Base-by-base conservation (phyloP, 2,797 vertebrate genomes). In the Urophycis tenuis region DNA sequence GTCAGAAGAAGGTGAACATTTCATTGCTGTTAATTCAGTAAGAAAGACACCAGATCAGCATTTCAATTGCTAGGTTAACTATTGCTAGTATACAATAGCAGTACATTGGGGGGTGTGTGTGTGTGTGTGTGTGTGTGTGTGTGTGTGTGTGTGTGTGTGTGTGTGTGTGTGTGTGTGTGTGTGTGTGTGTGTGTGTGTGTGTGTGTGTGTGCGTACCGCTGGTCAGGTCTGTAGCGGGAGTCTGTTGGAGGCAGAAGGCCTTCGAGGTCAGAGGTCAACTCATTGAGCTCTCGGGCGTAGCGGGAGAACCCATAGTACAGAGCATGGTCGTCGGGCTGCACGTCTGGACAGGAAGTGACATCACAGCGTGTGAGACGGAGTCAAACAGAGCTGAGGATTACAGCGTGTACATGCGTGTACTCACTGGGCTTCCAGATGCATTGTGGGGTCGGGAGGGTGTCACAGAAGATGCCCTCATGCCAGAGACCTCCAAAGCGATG, bases 361-460 rank as follows among this genome's bases (percentile, higher is more conserved):
- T 53, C 10, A 74, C 15, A 14, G 53, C 53, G 9, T 10, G 53
- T 64, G 11, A 29, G n/a, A 12, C 9, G 7, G 3, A 25, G n/a
- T 64, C n/a, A n/a, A 29, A 29, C n/a, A 10, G n/a, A 64, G 53
- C n/a, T 1, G 53, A 64, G 53, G 49, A n/a, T n/a, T n/a, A 17
- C 1, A 6, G 49, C 4, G 19, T 1, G 17, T 1, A 17, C 7
- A n/a, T n/a, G 12, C 3, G 53, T 53, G 22, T 25, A 73, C 96
- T 93, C 88, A 97, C 96, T 95, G 74, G 96, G 95, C 85, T 93
- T 97, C 96, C 96, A 98, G 91, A 98, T 86, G 90, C 94, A 95
- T 79, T 95, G 93, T 0, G 95, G 91, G 0, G 87, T 87, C 0
- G 94, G 80, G 1, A 93, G 80, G 0, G 93, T 93, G 22, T 97